Conservation (phyloP, 2,888 invertebrate species). For the Ligdia adustata region DNA sequence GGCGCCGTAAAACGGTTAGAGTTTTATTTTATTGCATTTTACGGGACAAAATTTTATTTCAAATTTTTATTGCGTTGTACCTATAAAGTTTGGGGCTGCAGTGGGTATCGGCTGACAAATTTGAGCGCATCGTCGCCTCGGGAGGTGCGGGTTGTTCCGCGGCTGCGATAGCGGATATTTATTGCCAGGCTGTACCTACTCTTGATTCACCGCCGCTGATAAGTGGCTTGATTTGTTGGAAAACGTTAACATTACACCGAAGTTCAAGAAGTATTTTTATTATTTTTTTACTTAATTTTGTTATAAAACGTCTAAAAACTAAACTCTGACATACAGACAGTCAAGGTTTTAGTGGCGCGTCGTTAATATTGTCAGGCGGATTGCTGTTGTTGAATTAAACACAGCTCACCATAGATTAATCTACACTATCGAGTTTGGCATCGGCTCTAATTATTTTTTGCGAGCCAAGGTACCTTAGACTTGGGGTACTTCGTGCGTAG, state of each 20-base stretch:
- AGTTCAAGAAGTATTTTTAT: background rate
- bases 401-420: too few relatives aligned
- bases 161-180: slow-evolving; percentile 29
- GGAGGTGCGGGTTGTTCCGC: slow-evolving; percentile 41
- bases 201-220: slow-evolving; percentile 19
- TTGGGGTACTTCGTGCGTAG: background rate
- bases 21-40: slow-evolving; percentile 80
- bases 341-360: too few relatives aligned
- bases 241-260: slow-evolving; percentile 6
- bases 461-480: background rate
- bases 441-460: too few relatives aligned
- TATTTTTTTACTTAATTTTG: background rate
- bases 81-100: slow-evolving; percentile 64
- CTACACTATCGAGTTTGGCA: too few relatives aligned
- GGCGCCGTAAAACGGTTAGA: slow-evolving; percentile 82
- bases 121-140: slow-evolving; percentile 52
- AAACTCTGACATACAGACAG: background rate
- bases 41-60: slow-evolving; percentile 75
- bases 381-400: too few relatives aligned
- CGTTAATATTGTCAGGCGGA: too few relatives aligned
- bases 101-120: slow-evolving; percentile 56
- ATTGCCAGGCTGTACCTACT: slow-evolving; percentile 18
- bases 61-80: slow-evolving; percentile 81
- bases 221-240: slow-evolving; percentile 13
- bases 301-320: background rate